Conservation (phyloP, 1,140 invertebrate species). For the Muscidifurax raptorellus region DNA sequence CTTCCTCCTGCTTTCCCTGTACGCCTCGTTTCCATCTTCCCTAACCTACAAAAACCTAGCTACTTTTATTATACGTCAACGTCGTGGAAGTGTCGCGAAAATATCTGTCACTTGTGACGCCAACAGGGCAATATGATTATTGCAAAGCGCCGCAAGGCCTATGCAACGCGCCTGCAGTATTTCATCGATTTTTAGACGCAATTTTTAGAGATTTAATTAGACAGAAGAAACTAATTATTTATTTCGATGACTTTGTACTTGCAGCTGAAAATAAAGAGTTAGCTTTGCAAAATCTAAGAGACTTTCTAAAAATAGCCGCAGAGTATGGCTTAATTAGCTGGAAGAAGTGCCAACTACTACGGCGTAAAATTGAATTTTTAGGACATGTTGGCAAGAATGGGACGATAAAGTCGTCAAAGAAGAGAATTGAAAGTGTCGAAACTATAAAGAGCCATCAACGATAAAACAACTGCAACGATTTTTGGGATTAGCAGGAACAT, state of each 20-base stretch:
- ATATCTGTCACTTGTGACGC: conserved; percentile 62
- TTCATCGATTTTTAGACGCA: conserved; percentile 36
- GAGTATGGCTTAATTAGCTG: conserved; percentile 42
- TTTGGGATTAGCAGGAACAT: conserved; percentile 50
- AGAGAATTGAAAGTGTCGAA: background rate
- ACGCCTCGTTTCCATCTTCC: too few relatives aligned
- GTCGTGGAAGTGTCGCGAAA: conserved; percentile 57
- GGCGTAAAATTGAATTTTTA: conserved; percentile 37
- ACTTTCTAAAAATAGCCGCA: conserved; percentile 8
- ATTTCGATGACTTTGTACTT: conserved; percentile 49
- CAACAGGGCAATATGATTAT: conserved; percentile 57
- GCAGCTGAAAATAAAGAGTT: conserved; percentile 29
- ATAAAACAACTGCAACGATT: conserved; percentile 51
- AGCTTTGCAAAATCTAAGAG: conserved; percentile 20
- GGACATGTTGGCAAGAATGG: conserved; percentile 38
- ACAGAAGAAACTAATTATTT: conserved; percentile 19
- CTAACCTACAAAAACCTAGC: too few relatives aligned
- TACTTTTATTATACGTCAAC: too few relatives aligned
- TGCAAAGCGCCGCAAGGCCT: conserved; percentile 16
- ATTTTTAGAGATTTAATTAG: conserved; percentile 31
- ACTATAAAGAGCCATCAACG: conserved; percentile 37
- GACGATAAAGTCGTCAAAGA: conserved; percentile 13
- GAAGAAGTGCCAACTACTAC: conserved; percentile 49
- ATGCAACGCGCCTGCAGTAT: conserved; percentile 31
- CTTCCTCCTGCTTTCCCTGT: too few relatives aligned